Percentiles rank a stretch among this genome's conserved stretches.
Evolutionary conservation across 1,140 invertebrate genomes (phyloP).

Genomic region (Tetragnatha versicolor): DNA sequence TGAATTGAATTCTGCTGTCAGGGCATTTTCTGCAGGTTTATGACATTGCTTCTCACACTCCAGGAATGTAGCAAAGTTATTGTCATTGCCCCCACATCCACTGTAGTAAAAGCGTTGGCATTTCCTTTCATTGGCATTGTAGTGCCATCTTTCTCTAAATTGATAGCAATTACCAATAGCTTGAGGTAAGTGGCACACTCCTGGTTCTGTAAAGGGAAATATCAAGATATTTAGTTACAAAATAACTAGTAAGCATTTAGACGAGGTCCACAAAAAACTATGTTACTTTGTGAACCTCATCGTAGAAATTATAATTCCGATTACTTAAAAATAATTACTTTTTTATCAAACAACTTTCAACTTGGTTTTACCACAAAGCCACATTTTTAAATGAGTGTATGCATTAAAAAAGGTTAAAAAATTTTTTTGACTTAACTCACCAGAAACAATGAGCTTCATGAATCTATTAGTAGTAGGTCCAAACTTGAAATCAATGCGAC

Average conservation of each 20-base stretch:
- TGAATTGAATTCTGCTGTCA: conserved; percentile 14
- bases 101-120: conserved; percentile 84
- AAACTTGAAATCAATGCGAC: conserved; percentile 29
- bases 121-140: conserved; percentile 77
- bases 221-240: too few relatives aligned
- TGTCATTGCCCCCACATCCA: conserved; percentile 86
- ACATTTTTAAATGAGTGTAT: too few relatives aligned
- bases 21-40: conserved; percentile 59
- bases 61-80: conserved; percentile 78
- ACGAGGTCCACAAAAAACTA: not conserved
- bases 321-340: too few relatives aligned
- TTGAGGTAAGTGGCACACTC: conserved; percentile 71
- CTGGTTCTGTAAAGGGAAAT: conserved; percentile 15
- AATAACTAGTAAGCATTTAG: not conserved
- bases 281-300: too few relatives aligned
- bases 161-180: conserved; percentile 71
- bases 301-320: too few relatives aligned
- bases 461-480: conserved; percentile 31
- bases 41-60: conserved; percentile 82
- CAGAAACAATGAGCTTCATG: conserved; percentile 31
- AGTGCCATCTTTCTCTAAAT: conserved; percentile 80
- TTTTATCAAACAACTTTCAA: too few relatives aligned
- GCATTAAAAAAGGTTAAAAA: too few relatives aligned
- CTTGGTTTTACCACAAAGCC: too few relatives aligned
- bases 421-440: too few relatives aligned